Conservation (phyloP, 2,888 invertebrate genomes). For the Pteria penguin region DNA sequence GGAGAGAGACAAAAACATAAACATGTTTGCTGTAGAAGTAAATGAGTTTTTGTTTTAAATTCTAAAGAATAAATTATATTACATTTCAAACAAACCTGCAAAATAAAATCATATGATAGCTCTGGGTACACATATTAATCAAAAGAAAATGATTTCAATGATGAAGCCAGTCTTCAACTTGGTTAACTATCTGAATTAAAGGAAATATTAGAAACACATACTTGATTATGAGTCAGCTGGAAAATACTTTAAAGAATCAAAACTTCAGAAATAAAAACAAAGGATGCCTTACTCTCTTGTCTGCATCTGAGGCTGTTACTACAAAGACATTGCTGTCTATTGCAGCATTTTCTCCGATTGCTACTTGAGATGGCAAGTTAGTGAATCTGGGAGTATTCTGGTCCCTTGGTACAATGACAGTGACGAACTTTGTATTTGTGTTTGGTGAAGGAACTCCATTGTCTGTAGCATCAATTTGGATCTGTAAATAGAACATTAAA, state of each 20-base stretch:
- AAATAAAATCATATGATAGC: neutral
- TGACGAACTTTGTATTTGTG: slow-evolving; percentile 51
- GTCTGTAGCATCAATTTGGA: slow-evolving; percentile 63
- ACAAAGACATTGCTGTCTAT: slow-evolving; percentile 46
- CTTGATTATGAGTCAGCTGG: too few relatives aligned
- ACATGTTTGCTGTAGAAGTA: too few relatives aligned
- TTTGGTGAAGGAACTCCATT: slow-evolving; percentile 59
- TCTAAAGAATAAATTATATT: too few relatives aligned
- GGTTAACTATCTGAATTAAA: too few relatives aligned
- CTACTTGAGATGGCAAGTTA: slow-evolving; percentile 55
- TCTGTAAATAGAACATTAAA: slow-evolving; percentile 47
- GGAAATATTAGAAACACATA: too few relatives aligned
- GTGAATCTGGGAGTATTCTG: slow-evolving; percentile 54
- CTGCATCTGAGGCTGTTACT: slow-evolving; percentile 53
- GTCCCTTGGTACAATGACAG: slow-evolving; percentile 69
- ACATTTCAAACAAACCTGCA: too few relatives aligned
- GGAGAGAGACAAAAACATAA: slow-evolving; percentile 17
- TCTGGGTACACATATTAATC: too few relatives aligned
- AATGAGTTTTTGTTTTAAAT: too few relatives aligned
- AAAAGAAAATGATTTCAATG: too few relatives aligned
- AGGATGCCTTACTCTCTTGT: slow-evolving; percentile 52
- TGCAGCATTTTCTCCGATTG: slow-evolving; percentile 49
- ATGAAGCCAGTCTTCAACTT: too few relatives aligned
- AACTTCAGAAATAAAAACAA: too few relatives aligned
- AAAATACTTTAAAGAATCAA: too few relatives aligned